Evolutionary conservation across 2,888 invertebrate species (phyloP).

Genomic region (Drosophila anceps): DNA sequence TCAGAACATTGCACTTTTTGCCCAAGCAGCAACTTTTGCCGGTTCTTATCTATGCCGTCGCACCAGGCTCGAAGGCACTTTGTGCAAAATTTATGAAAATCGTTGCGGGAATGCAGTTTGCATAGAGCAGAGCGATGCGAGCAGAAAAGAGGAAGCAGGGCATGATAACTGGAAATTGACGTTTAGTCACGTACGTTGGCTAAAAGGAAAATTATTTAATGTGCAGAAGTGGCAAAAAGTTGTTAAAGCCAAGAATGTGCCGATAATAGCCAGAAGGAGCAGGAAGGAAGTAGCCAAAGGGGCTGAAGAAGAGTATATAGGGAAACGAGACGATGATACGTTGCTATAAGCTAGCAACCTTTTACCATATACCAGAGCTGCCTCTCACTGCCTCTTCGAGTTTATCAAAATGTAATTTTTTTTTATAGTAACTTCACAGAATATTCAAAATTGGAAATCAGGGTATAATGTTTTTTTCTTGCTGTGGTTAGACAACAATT

Average conservation of each 20-base stretch:
- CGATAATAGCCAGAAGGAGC: constrained; percentile 38
- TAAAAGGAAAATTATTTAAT: constrained; percentile 77
- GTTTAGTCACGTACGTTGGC: constrained; percentile 78
- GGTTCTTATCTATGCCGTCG: constrained; percentile 62
- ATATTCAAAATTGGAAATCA: too few relatives aligned
- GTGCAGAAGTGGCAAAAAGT: constrained; percentile 77
- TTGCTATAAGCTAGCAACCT: constrained; percentile 8
- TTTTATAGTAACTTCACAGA: constrained; percentile 63
- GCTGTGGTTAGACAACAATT: constrained; percentile 2
- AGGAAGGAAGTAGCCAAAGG: constrained; percentile 19
- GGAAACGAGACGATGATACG: constrained; percentile 9
- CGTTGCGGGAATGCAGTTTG: constrained; percentile 71
- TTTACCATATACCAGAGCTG: constrained; percentile 5
- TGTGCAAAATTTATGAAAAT: constrained; percentile 71
- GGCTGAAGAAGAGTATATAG: background rate
- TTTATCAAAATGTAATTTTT: constrained; percentile 45
- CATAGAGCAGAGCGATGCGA: constrained; percentile 9
- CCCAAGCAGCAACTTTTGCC: constrained; percentile 41
- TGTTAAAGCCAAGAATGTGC: constrained; percentile 45
- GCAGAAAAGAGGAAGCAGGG: constrained; percentile 7
- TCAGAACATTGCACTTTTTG: constrained; percentile 77
- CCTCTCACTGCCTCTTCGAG: constrained; percentile 15
- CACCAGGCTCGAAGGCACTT: constrained; percentile 57
- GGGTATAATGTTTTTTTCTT: constrained; percentile 53
- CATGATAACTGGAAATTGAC: constrained; percentile 63